Conservation (phyloP, 2,888 invertebrate genomes). For the Noctua pronuba region DNA sequence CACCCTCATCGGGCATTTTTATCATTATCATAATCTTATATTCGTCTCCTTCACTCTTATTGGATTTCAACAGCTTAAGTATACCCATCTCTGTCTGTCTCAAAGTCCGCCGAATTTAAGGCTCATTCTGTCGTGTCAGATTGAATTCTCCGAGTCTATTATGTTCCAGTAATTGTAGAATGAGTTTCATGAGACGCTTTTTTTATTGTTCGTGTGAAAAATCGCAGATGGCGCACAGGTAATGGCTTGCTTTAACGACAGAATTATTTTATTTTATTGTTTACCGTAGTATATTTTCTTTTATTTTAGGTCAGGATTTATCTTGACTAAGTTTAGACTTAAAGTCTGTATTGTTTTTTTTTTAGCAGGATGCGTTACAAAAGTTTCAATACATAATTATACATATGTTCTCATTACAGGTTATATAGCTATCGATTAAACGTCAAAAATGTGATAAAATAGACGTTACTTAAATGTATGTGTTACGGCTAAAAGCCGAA, state of each 20-base stretch:
- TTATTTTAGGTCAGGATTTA: neutral
- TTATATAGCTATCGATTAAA: neutral
- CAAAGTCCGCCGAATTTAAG: constrained; percentile 81
- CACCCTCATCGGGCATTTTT: constrained; percentile 88
- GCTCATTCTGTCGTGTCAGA: constrained; percentile 84
- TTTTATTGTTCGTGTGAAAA: constrained; percentile 65
- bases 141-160: constrained; percentile 82
- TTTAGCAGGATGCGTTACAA: neutral
- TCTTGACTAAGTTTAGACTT: neutral
- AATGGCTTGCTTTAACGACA: constrained; percentile 20
- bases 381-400: neutral
- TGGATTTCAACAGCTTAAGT: constrained; percentile 56
- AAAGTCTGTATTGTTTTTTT: neutral
- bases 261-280: constrained; percentile 19
- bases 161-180: constrained; percentile 82
- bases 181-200: constrained; percentile 65
- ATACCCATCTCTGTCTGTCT: constrained; percentile 70
- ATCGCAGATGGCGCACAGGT: constrained; percentile 58
- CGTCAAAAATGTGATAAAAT: too few species aligned
- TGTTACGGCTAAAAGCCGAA: too few species aligned
- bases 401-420: neutral
- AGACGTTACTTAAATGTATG: too few species aligned
- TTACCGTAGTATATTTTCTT: neutral
- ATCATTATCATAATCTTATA: constrained; percentile 87
- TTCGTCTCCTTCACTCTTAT: constrained; percentile 74